Conservation (phyloP, 2,888 invertebrate species). For the Aphelenchoides bicaudatus region DNA sequence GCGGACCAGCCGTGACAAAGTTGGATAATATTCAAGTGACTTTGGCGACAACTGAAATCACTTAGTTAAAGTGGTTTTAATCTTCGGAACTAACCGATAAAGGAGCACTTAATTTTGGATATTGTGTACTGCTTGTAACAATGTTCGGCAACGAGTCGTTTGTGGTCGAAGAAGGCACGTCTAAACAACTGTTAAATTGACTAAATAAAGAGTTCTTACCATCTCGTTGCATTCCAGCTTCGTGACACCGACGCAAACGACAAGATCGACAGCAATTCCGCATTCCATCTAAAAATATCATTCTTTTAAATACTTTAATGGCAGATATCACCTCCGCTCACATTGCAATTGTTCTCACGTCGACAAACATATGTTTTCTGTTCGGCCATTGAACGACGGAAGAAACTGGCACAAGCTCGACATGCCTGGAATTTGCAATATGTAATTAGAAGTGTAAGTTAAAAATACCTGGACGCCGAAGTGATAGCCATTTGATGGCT, state of each 20-base stretch:
- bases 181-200: too few relatives aligned
- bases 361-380: slow-evolving; percentile 14
- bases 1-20: slow-evolving; percentile 7
- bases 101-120: neutral
- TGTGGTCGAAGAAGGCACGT: slow-evolving; percentile 3
- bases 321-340: neutral
- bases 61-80: too few relatives aligned
- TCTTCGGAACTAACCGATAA: neutral
- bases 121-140: neutral
- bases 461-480: slow-evolving; percentile 14
- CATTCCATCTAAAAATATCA: slow-evolving; percentile 20
- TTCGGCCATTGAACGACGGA: slow-evolving; percentile 22
- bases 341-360: slow-evolving; percentile 15
- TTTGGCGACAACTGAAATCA: too few relatives aligned
- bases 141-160: slow-evolving; percentile 7
- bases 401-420: slow-evolving; percentile 23
- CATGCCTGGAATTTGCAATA: slow-evolving; percentile 12
- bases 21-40: slow-evolving; percentile 14
- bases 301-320: neutral
- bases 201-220: too few relatives aligned
- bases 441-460: slow-evolving; percentile 7
- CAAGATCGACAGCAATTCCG: slow-evolving; percentile 22
- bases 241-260: slow-evolving; percentile 17
- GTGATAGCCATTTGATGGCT: slow-evolving; percentile 17
- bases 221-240: slow-evolving; percentile 21